Conservation (phyloP, 2,888 invertebrate species). For the Parnassius orleans region DNA sequence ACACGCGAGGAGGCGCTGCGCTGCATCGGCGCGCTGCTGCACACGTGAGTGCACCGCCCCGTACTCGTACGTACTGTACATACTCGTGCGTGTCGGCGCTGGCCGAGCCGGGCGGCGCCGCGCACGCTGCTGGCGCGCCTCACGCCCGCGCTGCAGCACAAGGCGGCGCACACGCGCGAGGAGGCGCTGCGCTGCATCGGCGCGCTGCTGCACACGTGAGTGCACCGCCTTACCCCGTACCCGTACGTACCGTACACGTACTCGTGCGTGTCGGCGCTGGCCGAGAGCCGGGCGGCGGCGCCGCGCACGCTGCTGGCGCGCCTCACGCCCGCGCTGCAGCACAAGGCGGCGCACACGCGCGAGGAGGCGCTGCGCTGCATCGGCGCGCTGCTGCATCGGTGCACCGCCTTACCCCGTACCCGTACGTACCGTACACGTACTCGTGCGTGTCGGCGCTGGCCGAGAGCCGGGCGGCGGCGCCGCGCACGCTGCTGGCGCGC, state of each 20-base stretch:
- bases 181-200: no score
- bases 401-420: no score
- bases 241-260: neutral
- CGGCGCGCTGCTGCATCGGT: slow-evolving; percentile 89
- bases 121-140: no score
- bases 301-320: slow-evolving; percentile 64
- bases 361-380: slow-evolving; percentile 93
- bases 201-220: no score
- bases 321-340: slow-evolving; percentile 83
- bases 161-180: slow-evolving; percentile 52
- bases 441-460: slow-evolving; percentile 59
- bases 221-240: no score
- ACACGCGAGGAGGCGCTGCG: no score
- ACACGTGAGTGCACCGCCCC: no score
- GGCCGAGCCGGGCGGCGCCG: no score
- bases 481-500: slow-evolving; percentile 62
- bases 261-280: slow-evolving; percentile 58
- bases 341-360: slow-evolving; percentile 95
- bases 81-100: slow-evolving; percentile 54
- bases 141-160: slow-evolving; percentile 84
- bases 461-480: slow-evolving; percentile 52
- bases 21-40: no score
- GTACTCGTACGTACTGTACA: no score
- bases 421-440: neutral
- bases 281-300: slow-evolving; percentile 52